These are phyloP conservation scores for Vulpes vulpes DNA, from an alignment of 2,113 vertebrate species.

Conservation along the genomic window DNA sequence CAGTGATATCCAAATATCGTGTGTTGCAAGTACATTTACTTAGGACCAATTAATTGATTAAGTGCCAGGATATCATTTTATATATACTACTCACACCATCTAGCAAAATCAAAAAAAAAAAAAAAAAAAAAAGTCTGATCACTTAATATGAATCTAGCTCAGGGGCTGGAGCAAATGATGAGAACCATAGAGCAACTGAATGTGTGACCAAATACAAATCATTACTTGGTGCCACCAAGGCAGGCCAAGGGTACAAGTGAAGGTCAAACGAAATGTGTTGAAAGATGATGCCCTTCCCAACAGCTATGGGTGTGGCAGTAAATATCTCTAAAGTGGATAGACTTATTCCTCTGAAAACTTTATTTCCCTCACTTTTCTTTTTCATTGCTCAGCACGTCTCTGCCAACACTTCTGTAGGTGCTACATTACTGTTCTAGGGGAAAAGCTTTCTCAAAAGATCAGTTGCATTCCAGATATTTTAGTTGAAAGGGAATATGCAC, in stretches of 20 bases:
- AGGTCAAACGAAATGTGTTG: background rate
- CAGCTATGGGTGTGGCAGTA: background rate
- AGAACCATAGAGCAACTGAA: background rate
- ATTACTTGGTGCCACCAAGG: background rate
- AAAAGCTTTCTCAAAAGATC: constrained; percentile 9
- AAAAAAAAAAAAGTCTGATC: constrained; percentile 44
- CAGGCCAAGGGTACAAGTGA: background rate
- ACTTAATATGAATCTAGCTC: constrained; percentile 44
- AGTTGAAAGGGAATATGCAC: background rate
- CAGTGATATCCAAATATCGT: background rate
- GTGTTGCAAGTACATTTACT: background rate
- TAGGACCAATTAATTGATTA: background rate
- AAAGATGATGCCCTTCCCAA: background rate
- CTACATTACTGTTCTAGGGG: background rate
- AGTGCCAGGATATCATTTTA: background rate
- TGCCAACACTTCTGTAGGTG: background rate
- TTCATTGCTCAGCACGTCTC: background rate
- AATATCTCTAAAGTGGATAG: background rate
- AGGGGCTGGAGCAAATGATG: constrained; percentile 20
- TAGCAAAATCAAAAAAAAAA: constrained; percentile 51
- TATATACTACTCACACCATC: constrained; percentile 38
- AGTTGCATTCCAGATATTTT: background rate
- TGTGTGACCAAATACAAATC: background rate
- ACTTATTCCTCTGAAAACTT: background rate
- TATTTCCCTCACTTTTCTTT: background rate